Conservation (phyloP, 1,140 invertebrate genomes). For the Zaprionus taronus region DNA sequence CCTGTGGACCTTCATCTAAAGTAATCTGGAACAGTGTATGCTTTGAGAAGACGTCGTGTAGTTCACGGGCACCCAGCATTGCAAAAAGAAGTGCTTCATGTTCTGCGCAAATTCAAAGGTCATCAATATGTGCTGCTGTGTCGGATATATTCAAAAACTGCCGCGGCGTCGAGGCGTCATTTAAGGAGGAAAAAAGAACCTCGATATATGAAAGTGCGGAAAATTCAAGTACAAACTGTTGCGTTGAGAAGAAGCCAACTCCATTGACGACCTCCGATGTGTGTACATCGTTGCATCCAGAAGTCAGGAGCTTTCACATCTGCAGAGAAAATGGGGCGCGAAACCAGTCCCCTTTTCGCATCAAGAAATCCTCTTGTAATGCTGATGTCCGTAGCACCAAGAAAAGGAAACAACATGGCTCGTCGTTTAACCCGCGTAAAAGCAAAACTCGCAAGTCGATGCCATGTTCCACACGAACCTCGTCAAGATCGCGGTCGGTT, state of each 20-base stretch:
- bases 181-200: background rate
- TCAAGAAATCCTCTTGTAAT: background rate
- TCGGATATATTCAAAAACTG: too few species aligned
- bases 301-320: background rate
- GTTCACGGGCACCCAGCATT: too few species aligned
- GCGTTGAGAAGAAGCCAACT: background rate
- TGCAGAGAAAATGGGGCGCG: background rate
- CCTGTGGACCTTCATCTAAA: too few species aligned
- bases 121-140: too few species aligned
- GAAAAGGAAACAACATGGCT: background rate
- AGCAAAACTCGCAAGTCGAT: background rate
- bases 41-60: too few species aligned
- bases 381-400: background rate
- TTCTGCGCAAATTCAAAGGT: too few species aligned
- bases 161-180: too few species aligned
- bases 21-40: too few species aligned
- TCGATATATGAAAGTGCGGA: background rate
- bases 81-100: too few species aligned
- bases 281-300: background rate
- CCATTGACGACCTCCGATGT: background rate
- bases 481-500: slow-evolving; percentile 55
- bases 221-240: background rate
- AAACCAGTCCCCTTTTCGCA: background rate
- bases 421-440: background rate
- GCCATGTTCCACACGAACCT: slow-evolving; percentile 29